phyloP scores from a whole-genome alignment of 1,140 invertebrate genomes.

The Drosophila hydei region DNA sequence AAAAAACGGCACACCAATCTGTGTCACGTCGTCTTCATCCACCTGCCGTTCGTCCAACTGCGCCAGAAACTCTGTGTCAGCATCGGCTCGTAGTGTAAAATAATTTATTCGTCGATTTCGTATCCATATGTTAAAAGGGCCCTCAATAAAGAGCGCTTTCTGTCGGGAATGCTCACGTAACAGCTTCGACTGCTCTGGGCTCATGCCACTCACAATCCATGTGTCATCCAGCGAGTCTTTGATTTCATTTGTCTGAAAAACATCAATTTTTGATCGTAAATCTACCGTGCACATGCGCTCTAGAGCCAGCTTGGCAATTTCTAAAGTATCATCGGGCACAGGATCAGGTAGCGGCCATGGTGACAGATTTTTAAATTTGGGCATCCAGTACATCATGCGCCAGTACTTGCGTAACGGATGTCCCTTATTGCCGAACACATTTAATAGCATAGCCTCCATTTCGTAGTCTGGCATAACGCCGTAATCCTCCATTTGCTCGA shows the following conservation, averaged over 20 bases:
- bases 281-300: conserved; percentile 95
- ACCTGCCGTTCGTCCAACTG: conserved; percentile 63
- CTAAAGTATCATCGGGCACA: conserved; percentile 89
- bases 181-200: conserved; percentile 90
- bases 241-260: conserved; percentile 89
- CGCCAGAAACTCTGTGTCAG: conserved; percentile 77
- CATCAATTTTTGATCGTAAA: conserved; percentile 88
- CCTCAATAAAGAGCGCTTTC: conserved; percentile 93
- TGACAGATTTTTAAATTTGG: conserved; percentile 96
- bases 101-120: conserved; percentile 91
- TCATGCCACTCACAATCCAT: conserved; percentile 97
- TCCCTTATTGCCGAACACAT: conserved; percentile 92
- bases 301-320: conserved; percentile 94
- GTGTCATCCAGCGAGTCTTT: conserved; percentile 93
- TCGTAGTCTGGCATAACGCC: conserved; percentile 96
- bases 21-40: conserved; percentile 87
- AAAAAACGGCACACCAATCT: conserved; percentile 87
- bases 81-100: conserved; percentile 92
- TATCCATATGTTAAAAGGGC: conserved; percentile 93
- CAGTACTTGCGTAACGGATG: conserved; percentile 92
- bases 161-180: conserved; percentile 88
- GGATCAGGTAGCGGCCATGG: conserved; percentile 94
- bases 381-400: conserved; percentile 99
- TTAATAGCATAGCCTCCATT: conserved; percentile 91
- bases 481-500: conserved; percentile 79